Evolutionary conservation across 1,140 invertebrate species (phyloP).

Genomic region (Aphelenchoides fujianensis): DNA sequence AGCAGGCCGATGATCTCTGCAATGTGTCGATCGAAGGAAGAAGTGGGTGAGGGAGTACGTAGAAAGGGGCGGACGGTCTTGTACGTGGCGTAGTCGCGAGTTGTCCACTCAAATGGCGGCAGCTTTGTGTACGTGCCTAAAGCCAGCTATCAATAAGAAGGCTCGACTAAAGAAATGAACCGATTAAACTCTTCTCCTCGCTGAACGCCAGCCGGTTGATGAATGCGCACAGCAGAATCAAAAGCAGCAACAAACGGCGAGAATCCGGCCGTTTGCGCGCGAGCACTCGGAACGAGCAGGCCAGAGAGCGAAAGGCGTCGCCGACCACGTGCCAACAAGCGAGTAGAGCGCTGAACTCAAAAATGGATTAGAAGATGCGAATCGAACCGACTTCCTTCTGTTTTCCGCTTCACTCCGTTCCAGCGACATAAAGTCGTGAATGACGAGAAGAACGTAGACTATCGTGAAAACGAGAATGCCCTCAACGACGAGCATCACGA

Average conservation of each 20-base stretch:
- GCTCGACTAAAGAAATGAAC: background rate
- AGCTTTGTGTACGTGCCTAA: slow-evolving; percentile 22
- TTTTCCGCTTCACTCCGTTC: no score
- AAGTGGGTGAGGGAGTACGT: slow-evolving; percentile 39
- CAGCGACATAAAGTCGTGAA: slow-evolving; percentile 2
- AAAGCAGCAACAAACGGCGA: background rate
- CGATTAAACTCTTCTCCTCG: slow-evolving; percentile 29
- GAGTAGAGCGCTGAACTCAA: no score
- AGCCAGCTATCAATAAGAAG: no score
- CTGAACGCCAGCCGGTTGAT: slow-evolving; percentile 25
- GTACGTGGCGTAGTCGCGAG: slow-evolving; percentile 46
- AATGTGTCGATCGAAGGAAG: no score
- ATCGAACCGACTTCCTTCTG: no score
- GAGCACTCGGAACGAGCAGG: slow-evolving; percentile 10
- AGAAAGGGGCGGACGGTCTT: slow-evolving; percentile 45
- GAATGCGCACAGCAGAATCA: slow-evolving; percentile 15
- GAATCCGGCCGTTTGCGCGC: background rate
- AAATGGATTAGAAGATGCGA: no score
- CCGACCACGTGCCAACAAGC: background rate
- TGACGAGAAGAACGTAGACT: slow-evolving; percentile 13
- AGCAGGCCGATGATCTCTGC: slow-evolving; percentile 49
- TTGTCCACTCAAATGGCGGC: slow-evolving; percentile 25
- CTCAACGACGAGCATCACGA: slow-evolving; percentile 19
- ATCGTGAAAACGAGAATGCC: slow-evolving; percentile 4
- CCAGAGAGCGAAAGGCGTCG: slow-evolving; percentile 13